Conservation (phyloP, 2,888 invertebrate species). For the Tetanocera ferruginea region DNA sequence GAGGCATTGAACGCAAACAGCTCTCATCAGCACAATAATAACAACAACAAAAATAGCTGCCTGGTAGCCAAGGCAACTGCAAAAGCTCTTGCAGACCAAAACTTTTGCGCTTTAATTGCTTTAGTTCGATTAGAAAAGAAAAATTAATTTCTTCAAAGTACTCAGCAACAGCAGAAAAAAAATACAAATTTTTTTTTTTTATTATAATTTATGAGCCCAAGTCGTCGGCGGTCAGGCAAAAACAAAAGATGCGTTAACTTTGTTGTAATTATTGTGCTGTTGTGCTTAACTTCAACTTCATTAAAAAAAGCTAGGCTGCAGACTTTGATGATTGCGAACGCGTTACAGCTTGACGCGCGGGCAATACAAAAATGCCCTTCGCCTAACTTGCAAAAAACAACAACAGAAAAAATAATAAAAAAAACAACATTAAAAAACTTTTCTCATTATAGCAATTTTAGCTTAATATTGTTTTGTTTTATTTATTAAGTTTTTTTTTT, state of each 20-base stretch:
- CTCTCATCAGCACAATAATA: not conserved
- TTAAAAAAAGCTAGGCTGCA: not conserved
- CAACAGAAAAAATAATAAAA: not conserved
- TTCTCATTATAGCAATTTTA: conserved; percentile 5
- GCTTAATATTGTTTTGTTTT: not conserved
- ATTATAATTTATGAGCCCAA: not conserved
- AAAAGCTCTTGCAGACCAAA: not conserved
- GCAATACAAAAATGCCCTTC: too few relatives aligned
- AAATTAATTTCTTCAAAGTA: not conserved
- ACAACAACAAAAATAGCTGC: not conserved
- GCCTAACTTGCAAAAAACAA: not conserved
- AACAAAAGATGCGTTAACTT: not conserved
- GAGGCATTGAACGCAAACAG: too few relatives aligned
- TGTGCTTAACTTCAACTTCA: not conserved
- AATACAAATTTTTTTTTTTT: too few relatives aligned
- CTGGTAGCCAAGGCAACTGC: too few relatives aligned
- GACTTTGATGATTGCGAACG: not conserved
- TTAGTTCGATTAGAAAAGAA: conserved; percentile 7
- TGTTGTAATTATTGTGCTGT: not conserved
- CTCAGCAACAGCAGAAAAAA: not conserved
- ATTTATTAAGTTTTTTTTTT: not conserved
- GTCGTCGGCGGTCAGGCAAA: too few relatives aligned
- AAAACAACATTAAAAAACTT: not conserved
- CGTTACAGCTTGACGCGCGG: too few relatives aligned
- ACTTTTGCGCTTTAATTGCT: conserved; percentile 8